A percentile compares a stretch with the other conserved stretches of the same genome.
These are phyloP conservation scores for Dioctria linearis DNA, from an alignment of 2,888 invertebrate genomes.

Conservation along the genomic window DNA sequence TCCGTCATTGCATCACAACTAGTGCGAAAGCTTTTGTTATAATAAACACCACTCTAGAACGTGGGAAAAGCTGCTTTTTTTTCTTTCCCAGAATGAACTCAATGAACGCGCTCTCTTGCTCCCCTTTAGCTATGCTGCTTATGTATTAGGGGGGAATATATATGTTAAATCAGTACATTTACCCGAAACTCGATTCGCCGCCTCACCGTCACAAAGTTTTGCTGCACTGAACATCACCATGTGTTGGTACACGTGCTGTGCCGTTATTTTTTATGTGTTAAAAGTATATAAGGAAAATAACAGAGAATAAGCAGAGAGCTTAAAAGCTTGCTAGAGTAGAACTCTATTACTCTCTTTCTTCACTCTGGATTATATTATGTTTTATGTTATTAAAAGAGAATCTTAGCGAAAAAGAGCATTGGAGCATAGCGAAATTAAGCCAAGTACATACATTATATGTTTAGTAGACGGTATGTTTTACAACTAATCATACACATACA, in stretches of 20 bases:
- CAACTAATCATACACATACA: too few relatives aligned
- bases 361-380: not conserved
- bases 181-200: conserved; percentile 5
- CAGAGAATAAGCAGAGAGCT: conserved; percentile 22
- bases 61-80: conserved; percentile 1
- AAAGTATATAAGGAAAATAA: too few relatives aligned
- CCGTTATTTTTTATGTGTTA: not conserved
- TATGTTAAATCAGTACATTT: conserved; percentile 21
- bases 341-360: not conserved
- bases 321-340: not conserved
- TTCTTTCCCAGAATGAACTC: too few relatives aligned
- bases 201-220: not conserved
- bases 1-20: not conserved
- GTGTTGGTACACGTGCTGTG: conserved; percentile 44
- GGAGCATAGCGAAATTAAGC: conserved; percentile 2
- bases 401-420: conserved; percentile 1
- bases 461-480: not conserved
- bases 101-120: not conserved
- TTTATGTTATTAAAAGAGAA: not conserved
- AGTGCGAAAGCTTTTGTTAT: not conserved
- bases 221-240: conserved; percentile 24
- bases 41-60: conserved; percentile 10
- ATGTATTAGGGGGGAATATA: not conserved
- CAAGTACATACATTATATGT: not conserved
- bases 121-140: conserved; percentile 11